Conservation (phyloP, 35 echinoderm and acorn worm species). For the Anneissia japonica region DNA sequence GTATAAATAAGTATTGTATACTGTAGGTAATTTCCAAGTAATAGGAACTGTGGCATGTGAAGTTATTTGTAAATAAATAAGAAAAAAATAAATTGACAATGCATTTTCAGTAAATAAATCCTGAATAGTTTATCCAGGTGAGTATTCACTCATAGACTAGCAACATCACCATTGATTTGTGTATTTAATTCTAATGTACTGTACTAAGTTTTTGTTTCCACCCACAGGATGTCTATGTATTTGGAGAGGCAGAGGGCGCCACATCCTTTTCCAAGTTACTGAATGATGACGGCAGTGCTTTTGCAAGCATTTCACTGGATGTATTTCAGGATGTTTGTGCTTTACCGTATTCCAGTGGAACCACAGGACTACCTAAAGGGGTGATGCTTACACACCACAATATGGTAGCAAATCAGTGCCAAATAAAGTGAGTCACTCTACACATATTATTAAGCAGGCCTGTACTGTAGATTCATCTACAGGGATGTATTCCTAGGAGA, state of each 20-base stretch:
- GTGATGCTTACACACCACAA: slow-evolving; percentile 49
- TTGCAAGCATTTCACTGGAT: slow-evolving; percentile 8
- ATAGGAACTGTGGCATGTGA: too few relatives aligned
- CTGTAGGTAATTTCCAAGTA: too few relatives aligned
- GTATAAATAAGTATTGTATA: too few relatives aligned
- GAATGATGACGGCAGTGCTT: slow-evolving; percentile 32
- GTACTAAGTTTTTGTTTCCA: neutral
- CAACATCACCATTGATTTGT: neutral
- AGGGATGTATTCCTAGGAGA: too few relatives aligned
- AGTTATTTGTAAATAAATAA: too few relatives aligned
- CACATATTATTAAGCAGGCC: too few relatives aligned
- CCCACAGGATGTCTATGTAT: slow-evolving; percentile 43
- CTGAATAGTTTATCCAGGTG: too few relatives aligned
- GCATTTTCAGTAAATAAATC: too few relatives aligned
- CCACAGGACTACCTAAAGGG: slow-evolving; percentile 55
- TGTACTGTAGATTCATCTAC: too few relatives aligned
- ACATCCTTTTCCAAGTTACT: slow-evolving; percentile 23
- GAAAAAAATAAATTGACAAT: too few relatives aligned
- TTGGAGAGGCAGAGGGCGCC: slow-evolving; percentile 45
- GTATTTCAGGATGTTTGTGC: slow-evolving; percentile 7
- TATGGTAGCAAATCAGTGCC: slow-evolving; percentile 24
- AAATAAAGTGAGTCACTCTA: slow-evolving; percentile 9
- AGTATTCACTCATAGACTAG: neutral
- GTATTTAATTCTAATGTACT: neutral
- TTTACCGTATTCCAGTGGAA: slow-evolving; percentile 62